These are phyloP conservation scores for Miniopterus natalensis DNA, from an alignment of 2,113 vertebrate genomes.

Conservation along the genomic window DNA sequence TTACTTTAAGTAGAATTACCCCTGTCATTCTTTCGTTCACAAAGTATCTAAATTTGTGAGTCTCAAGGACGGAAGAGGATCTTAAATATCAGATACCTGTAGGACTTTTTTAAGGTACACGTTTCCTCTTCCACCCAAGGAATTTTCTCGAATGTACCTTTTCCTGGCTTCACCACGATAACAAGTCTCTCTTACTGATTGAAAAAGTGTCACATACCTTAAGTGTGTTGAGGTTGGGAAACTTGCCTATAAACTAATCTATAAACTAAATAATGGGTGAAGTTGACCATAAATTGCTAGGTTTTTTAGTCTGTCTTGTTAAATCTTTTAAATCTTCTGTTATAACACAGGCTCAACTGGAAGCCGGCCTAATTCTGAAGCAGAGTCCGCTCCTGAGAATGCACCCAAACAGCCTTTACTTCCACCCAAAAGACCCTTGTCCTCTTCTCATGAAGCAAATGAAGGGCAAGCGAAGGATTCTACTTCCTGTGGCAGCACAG, in stretches of 20 bases:
- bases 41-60: conserved; percentile 32
- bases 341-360: conserved; percentile 90
- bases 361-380: conserved; percentile 88
- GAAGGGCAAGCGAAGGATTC: conserved; percentile 85
- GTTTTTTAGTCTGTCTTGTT: not conserved
- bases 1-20: not conserved
- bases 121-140: not conserved
- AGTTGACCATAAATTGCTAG: not conserved
- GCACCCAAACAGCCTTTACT: conserved; percentile 92
- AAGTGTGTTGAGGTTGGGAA: not conserved
- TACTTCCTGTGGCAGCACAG: conserved; percentile 17
- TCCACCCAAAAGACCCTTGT: conserved; percentile 95
- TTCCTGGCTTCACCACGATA: not conserved
- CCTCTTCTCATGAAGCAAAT: conserved; percentile 88
- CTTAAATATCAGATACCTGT: not conserved
- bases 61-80: not conserved
- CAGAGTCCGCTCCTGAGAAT: conserved; percentile 89
- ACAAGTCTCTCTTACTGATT: not conserved
- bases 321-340: conserved; percentile 51
- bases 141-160: not conserved
- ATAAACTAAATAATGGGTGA: conserved; percentile 33
- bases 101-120: not conserved
- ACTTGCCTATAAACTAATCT: not conserved
- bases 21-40: not conserved
- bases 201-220: not conserved